These are phyloP conservation scores for Limnothrissa miodon DNA, from an alignment of 2,113 vertebrate species.

Conservation along the genomic window DNA sequence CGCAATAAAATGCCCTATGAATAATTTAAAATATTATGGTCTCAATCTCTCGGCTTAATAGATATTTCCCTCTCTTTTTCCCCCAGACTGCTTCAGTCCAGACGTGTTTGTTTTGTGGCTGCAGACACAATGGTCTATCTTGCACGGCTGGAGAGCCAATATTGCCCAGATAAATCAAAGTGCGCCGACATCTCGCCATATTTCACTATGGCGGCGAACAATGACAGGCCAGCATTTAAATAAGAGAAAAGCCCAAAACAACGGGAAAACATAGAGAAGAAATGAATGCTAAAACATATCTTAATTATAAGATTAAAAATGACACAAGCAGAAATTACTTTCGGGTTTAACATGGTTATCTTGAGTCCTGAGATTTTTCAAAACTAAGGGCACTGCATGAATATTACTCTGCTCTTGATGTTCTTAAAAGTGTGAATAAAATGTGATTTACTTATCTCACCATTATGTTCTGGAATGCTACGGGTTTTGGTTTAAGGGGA, in stretches of 20 bases:
- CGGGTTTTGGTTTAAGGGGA: not conserved
- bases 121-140: conserved; percentile 7
- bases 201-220: conserved; percentile 25
- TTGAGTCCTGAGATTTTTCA: not conserved
- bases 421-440: not conserved
- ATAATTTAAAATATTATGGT: conserved; percentile 28
- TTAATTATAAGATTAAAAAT: not conserved
- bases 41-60: not conserved
- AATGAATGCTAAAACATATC: not conserved
- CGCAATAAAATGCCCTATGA: not conserved
- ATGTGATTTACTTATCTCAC: not conserved
- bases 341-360: not conserved
- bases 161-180: conserved; percentile 36
- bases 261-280: not conserved
- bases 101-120: conserved; percentile 16
- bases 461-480: not conserved
- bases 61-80: not conserved
- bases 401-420: not conserved
- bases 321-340: not conserved
- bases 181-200: not conserved
- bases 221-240: not conserved
- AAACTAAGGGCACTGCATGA: not conserved
- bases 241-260: not conserved
- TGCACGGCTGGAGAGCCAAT: not conserved
- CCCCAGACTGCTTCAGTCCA: not conserved